Evolutionary conservation across 2,797 vertebrate genomes (phyloP), one percentile per base, ranked within the genome.

Genomic region (Moxostoma hubbsi): DNA sequence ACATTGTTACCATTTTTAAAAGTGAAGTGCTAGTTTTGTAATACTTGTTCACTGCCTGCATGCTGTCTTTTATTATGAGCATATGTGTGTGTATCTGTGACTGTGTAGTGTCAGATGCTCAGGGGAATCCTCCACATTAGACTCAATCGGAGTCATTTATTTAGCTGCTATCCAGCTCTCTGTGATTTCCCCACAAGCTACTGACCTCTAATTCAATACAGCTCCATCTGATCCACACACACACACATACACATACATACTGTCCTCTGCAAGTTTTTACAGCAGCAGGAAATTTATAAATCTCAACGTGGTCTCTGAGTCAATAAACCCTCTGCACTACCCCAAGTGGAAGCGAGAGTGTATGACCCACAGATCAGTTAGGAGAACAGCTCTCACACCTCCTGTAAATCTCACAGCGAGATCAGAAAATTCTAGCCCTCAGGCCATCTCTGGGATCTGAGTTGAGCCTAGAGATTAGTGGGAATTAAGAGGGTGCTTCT

Each of bases 251-350:
- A 24, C 24, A 24, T 24, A 24, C 24, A 24, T 24, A 24, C 50
- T 72, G 47, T 45, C 69, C 46, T 54, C 55, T 53, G 16, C 61
- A 51, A 59, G 16, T 73, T 75, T 89, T 87, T 83, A 87, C 82
- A 83, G 82, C 61, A 71, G 82, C 3, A 75, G 83, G 82, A 87
- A 87, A 71, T 89, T 85, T 83, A 89, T 91, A 91, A 91, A 92
- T 90, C 87, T 85, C 85, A 80, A 65, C 73, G 85, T 88, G 87
- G 85, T 70, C 58, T 86, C 81, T 75, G 78, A 82, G 80, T 87
- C 87, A 84, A 83, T 75, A 69, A 77, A 86, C 62, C 77, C 62
- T 65, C 69, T 10, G 13, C 59, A 9, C 50, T 1, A 45, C 64
- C 55, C 50, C 11, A 70, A 46, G 75, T 18, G 75, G 65, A 71